Percentiles rank a stretch among this genome's conserved stretches.
Conservation (phyloP, 2,113 vertebrate species). For the Coregonus clupeaformis region DNA sequence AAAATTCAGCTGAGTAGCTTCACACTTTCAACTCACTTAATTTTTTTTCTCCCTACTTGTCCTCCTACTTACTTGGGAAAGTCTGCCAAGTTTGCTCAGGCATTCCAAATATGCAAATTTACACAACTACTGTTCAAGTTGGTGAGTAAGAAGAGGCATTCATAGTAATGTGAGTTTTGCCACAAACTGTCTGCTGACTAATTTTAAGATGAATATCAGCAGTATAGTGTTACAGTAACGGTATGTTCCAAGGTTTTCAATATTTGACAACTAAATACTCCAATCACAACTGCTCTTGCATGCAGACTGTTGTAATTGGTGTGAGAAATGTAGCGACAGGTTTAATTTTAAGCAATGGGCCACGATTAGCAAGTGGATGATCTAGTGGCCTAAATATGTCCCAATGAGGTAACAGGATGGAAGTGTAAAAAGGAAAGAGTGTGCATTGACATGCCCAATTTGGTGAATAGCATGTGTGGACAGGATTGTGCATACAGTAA, state of each 20-base stretch:
- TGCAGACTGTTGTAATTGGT: slow-evolving; percentile 4
- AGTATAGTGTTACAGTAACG: background rate
- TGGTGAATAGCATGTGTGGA: slow-evolving; percentile 37
- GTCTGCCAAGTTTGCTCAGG: slow-evolving; percentile 46
- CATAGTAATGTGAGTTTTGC: background rate
- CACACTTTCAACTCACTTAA: slow-evolving; percentile 37
- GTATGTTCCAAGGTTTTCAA: background rate
- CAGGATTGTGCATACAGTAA: slow-evolving; percentile 3
- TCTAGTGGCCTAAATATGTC: slow-evolving; percentile 32
- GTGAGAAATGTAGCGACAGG: slow-evolving; percentile 7
- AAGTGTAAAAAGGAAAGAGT: background rate
- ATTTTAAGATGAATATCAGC: background rate
- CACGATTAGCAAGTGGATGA: slow-evolving; percentile 24
- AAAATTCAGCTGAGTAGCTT: slow-evolving; percentile 44
- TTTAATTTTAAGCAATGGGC: slow-evolving; percentile 48
- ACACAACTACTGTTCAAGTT: slow-evolving; percentile 24
- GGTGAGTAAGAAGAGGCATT: background rate
- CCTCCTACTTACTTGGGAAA: slow-evolving; percentile 23
- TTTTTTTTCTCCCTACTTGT: slow-evolving; percentile 18
- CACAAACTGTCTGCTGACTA: background rate
- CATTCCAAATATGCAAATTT: slow-evolving; percentile 46
- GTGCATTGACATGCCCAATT: slow-evolving; percentile 33
- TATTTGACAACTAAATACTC: slow-evolving; percentile 14
- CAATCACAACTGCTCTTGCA: background rate
- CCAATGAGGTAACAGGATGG: slow-evolving; percentile 18